Percentiles rank a stretch among this genome's conserved stretches.
Conservation (phyloP, 2,888 invertebrate genomes). For the Perizoma affinitatum region DNA sequence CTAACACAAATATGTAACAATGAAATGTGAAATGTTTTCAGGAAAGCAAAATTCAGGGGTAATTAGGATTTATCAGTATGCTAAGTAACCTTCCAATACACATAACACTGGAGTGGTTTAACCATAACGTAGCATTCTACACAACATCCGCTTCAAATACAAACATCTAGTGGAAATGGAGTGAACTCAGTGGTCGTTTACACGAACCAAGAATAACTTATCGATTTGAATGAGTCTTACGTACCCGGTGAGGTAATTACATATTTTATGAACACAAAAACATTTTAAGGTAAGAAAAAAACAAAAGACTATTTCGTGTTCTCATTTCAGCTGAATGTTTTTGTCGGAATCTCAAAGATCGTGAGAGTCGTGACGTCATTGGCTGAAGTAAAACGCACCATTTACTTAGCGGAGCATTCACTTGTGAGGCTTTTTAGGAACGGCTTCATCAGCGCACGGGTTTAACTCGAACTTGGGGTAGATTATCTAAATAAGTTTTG, state of each 20-base stretch:
- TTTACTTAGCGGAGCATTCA: conserved; percentile 19
- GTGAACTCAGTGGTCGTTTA: no score
- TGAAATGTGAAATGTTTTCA: no score
- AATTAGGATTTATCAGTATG: no score
- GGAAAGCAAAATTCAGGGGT: no score
- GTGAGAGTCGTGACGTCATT: conserved; percentile 22
- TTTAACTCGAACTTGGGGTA: conserved; percentile 1
- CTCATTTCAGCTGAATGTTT: conserved; percentile 24
- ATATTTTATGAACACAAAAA: conserved; percentile 11
- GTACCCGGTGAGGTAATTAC: neutral
- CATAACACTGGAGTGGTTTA: neutral
- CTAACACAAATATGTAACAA: no score
- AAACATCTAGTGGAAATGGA: no score
- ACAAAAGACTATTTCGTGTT: conserved; percentile 23
- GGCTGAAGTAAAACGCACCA: conserved; percentile 29
- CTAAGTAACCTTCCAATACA: neutral
- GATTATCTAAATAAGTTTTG: conserved; percentile 20
- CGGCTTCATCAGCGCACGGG: conserved; percentile 24
- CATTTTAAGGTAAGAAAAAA: conserved; percentile 17
- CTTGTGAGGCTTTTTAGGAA: conserved; percentile 19
- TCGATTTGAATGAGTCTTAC: no score
- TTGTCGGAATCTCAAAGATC: conserved; percentile 24
- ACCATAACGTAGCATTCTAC: neutral
- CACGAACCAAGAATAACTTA: no score
- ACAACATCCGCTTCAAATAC: conserved; percentile 3